These are phyloP conservation scores for Ochotona princeps DNA, from an alignment of 2,113 vertebrate species.

Conservation along the genomic window DNA sequence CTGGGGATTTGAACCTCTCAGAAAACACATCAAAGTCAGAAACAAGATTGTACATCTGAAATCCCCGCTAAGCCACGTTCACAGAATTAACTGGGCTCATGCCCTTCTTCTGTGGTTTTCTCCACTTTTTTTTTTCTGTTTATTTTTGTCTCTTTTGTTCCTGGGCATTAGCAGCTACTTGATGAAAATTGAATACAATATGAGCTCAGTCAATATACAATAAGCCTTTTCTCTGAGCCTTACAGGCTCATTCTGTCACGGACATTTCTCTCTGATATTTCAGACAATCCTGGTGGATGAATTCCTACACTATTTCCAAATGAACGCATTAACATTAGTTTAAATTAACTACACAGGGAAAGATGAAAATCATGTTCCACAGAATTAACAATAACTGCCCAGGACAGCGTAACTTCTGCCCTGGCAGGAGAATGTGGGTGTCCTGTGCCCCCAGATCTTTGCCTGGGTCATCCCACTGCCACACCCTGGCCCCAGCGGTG, in stretches of 20 bases:
- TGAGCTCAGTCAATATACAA: conserved; percentile 93
- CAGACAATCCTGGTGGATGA: conserved; percentile 95
- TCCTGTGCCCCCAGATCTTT: no score
- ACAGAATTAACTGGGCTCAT: no score
- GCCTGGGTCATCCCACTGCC: no score
- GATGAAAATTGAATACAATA: conserved; percentile 95
- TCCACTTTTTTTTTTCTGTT: conserved; percentile 72
- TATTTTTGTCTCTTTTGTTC: conserved; percentile 89
- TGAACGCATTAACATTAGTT: conserved; percentile 92
- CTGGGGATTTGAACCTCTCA: conserved; percentile 92
- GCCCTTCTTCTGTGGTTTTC: no score
- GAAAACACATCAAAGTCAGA: background rate
- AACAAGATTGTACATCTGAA: no score
- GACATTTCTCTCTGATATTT: conserved; percentile 94
- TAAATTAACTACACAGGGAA: conserved; percentile 96
- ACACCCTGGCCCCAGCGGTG: no score
- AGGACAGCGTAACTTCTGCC: conserved; percentile 80
- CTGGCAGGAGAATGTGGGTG: conserved; percentile 83
- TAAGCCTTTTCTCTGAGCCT: conserved; percentile 91
- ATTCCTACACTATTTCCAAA: conserved; percentile 96
- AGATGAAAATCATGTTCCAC: conserved; percentile 96
- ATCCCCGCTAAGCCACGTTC: no score
- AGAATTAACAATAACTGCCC: conserved; percentile 91
- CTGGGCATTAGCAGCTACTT: conserved; percentile 95
- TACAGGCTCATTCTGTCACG: conserved; percentile 91